These are phyloP conservation scores for Campoletis raptor DNA, from an alignment of 2,888 invertebrate genomes.

Conservation along the genomic window DNA sequence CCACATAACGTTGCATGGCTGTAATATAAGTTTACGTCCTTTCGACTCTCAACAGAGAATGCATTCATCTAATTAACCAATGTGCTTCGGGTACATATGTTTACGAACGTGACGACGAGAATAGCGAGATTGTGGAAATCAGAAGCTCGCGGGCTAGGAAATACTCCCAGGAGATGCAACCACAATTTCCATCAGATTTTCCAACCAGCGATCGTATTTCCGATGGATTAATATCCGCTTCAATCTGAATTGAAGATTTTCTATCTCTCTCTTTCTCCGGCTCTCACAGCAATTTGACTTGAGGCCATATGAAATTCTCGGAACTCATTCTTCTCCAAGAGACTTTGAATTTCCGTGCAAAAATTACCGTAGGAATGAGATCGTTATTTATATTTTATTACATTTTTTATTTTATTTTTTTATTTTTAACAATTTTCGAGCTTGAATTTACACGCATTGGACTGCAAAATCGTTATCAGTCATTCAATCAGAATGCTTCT, in stretches of 20 bases:
- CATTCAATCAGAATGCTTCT: background rate
- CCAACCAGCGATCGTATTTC: slow-evolving; percentile 60
- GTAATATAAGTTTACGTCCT: background rate
- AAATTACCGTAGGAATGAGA: background rate
- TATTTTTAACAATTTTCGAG: background rate
- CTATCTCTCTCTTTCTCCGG: slow-evolving; percentile 1
- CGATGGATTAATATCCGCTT: slow-evolving; percentile 68
- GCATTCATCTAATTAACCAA: slow-evolving; percentile 16
- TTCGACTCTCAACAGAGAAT: background rate
- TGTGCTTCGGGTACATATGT: background rate
- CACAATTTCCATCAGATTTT: slow-evolving; percentile 70
- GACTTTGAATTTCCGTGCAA: background rate
- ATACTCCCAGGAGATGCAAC: background rate
- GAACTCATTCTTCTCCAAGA: slow-evolving; percentile 4
- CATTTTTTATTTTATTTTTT: too few relatives aligned
- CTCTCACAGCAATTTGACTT: slow-evolving; percentile 1
- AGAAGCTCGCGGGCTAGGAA: background rate
- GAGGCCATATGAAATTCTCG: background rate
- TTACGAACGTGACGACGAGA: background rate
- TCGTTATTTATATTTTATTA: background rate
- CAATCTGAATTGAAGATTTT: slow-evolving; percentile 56
- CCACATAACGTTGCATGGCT: background rate
- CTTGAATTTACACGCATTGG: background rate
- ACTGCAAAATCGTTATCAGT: background rate
- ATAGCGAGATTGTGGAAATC: slow-evolving; percentile 15